These are phyloP conservation scores for Larimichthys crocea DNA, from an alignment of 2,113 vertebrate genomes.

Conservation along the genomic window DNA sequence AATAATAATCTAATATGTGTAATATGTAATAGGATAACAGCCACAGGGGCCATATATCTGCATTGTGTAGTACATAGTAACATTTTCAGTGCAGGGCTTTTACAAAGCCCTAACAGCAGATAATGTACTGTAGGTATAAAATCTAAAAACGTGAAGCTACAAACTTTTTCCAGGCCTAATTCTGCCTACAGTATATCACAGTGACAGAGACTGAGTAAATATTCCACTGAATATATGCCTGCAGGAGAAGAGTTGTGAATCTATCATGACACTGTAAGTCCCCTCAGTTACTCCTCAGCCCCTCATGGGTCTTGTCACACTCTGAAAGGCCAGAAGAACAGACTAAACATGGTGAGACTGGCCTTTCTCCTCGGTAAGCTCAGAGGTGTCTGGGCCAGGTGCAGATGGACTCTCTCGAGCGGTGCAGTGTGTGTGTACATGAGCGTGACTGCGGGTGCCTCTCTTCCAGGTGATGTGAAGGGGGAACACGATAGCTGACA, in stretches of 20 bases:
- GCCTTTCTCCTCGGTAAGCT: slow-evolving; percentile 77
- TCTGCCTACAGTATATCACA: slow-evolving; percentile 56
- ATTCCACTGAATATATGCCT: slow-evolving; percentile 62
- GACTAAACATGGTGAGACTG: slow-evolving; percentile 84
- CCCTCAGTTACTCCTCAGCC: slow-evolving; percentile 54
- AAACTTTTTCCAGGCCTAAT: slow-evolving; percentile 36
- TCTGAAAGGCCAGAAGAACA: slow-evolving; percentile 74
- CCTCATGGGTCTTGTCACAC: slow-evolving; percentile 82
- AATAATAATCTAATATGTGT: no score
- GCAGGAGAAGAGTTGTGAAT: slow-evolving; percentile 64
- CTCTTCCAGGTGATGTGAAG: slow-evolving; percentile 59
- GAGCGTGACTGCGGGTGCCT: slow-evolving; percentile 10
- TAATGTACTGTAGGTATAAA: slow-evolving; percentile 31
- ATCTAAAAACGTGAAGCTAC: slow-evolving; percentile 32
- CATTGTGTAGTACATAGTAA: no score
- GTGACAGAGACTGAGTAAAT: slow-evolving; percentile 72
- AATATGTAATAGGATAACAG: no score
- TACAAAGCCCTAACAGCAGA: background rate
- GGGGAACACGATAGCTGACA: slow-evolving; percentile 45
- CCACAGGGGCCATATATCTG: no score
- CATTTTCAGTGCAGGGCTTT: no score
- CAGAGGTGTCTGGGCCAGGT: slow-evolving; percentile 76
- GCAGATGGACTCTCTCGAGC: slow-evolving; percentile 44
- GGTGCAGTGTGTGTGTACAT: background rate
- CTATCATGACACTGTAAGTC: slow-evolving; percentile 68